phyloP scores from a whole-genome alignment of 1,140 invertebrate species.

The Trichomalopsis sarcophagae region DNA sequence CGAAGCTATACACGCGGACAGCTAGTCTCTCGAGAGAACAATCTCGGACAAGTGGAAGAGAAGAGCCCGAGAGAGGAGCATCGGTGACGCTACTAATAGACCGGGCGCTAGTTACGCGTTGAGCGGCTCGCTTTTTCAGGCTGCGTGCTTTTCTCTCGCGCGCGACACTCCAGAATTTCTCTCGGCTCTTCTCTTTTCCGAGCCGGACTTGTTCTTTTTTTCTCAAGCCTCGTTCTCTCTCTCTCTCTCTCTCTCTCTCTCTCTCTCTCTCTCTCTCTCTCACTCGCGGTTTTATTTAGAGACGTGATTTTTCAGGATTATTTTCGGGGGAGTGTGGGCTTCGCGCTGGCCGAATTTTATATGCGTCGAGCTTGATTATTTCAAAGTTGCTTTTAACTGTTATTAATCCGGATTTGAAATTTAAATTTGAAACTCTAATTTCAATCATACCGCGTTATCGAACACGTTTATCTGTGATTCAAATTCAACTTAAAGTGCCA shows the following conservation, averaged over 20 bases:
- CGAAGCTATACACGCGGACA: not conserved
- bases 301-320: not conserved
- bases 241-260: not conserved
- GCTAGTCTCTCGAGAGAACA: not conserved
- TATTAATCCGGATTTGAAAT: too few species aligned
- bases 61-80: not conserved
- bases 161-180: constrained; percentile 18
- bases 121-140: constrained; percentile 8
- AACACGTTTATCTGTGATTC: not conserved
- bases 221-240: not conserved
- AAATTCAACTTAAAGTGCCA: not conserved
- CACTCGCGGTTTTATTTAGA: constrained; percentile 1
- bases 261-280: too few species aligned
- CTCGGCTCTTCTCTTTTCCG: not conserved
- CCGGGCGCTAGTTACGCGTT: constrained; percentile 8
- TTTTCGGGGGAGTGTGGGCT: not conserved
- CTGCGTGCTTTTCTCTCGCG: constrained; percentile 9
- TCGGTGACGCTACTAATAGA: constrained; percentile 9
- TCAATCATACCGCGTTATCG: too few species aligned
- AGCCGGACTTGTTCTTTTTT: not conserved
- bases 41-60: constrained; percentile 11
- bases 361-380: too few species aligned
- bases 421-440: too few species aligned
- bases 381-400: too few species aligned
- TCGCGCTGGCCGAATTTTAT: not conserved